These are phyloP conservation scores for Candidula unifasciata DNA, from an alignment of 2,888 invertebrate species.

Conservation along the genomic window DNA sequence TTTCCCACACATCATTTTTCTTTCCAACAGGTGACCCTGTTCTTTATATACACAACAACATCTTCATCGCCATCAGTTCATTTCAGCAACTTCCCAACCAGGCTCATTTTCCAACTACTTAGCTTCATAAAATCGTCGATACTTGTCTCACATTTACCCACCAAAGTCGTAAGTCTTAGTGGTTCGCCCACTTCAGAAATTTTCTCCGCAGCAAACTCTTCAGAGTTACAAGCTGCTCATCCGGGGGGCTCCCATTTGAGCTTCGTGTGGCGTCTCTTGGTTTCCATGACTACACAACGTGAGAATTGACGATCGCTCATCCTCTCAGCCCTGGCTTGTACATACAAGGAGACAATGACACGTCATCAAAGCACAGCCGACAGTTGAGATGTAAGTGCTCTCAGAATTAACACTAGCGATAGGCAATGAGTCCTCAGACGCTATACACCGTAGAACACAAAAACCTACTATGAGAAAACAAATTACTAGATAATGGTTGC, in stretches of 20 bases:
- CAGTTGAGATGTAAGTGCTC: not conserved
- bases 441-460: too few species aligned
- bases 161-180: slow-evolving; percentile 21
- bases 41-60: not conserved
- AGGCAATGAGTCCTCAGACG: too few species aligned
- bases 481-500: too few species aligned
- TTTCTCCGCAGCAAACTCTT: not conserved
- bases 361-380: not conserved
- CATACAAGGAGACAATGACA: not conserved
- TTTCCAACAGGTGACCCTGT: slow-evolving; percentile 24
- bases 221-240: not conserved
- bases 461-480: too few species aligned
- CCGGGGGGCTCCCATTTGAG: slow-evolving; percentile 2
- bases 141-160: slow-evolving; percentile 30
- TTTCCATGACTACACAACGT: slow-evolving; percentile 32
- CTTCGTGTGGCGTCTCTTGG: not conserved
- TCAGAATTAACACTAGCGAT: not conserved
- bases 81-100: not conserved
- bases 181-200: slow-evolving; percentile 14
- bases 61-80: not conserved
- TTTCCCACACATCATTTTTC: slow-evolving; percentile 30
- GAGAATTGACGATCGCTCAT: slow-evolving; percentile 31
- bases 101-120: not conserved
- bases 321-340: slow-evolving; percentile 18
- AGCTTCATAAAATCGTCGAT: slow-evolving; percentile 27